Base-by-base conservation (phyloP, 2,113 vertebrate species). In the Podarcis muralis region DNA sequence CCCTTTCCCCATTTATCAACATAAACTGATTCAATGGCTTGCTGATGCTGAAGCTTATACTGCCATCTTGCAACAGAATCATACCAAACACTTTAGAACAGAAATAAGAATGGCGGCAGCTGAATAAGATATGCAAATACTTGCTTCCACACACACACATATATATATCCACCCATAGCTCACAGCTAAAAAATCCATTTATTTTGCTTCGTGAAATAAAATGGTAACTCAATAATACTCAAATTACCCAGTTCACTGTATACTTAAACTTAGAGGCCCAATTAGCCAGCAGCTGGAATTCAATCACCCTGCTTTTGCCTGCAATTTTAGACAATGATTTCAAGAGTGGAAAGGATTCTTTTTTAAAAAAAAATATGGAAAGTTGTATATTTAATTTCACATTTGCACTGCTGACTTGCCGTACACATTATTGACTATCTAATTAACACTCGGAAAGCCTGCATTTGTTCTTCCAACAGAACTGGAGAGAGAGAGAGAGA, bases 151-250 rank as follows among this genome's bases (percentile, higher is more conserved):
- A 35, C 37, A 18, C 40, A 35, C 37, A 18, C 22, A 40, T 8
- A 59, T 30, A 57, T 30, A 57, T 79, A 81, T 15, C 88, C 76
- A 43, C 83, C 87, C 88, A 85, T 69, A 30, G 13, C 75, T 91
- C 86, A 85, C 65, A 91, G 77, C 91, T 53, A 94, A 89, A 89
- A 79, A 91, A 91, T 6, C 59, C 68, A 91, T 48, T 85, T 89
- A 89, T 85, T 92, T 81, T 89, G 90, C 81, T 94, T 96, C 91
- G 93, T 95, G 92, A 94, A 90, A 87, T 87, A 95, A 95, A 53
- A 89, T 0, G 48, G 93, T 95, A 95, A 97, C 87, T 94, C 92
- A 95, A 94, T 92, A 85, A 95, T 90, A 92, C 91, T 94, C 89
- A 85, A 95, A 94, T 92, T 90, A 93, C 90, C 86, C 81, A 91